Conservation (phyloP, 2,888 invertebrate genomes). For the Luffia ferchaultella region DNA sequence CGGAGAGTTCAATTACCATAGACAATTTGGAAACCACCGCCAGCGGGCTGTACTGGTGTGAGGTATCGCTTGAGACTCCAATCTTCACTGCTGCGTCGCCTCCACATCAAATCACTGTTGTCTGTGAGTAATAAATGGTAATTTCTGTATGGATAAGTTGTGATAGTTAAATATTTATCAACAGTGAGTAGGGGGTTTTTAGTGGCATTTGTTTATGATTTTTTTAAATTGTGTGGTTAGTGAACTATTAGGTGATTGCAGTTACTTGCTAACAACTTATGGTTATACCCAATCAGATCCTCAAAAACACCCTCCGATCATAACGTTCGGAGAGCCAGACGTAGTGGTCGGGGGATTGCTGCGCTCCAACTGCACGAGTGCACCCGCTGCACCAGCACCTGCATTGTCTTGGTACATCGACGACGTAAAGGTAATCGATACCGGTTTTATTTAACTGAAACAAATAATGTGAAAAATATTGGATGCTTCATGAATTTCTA, state of each 20-base stretch:
- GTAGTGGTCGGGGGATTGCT: constrained; percentile 75
- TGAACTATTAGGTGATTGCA: too few species aligned
- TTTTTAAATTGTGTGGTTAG: too few species aligned
- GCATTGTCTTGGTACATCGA: constrained; percentile 81
- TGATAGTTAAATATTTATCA: too few species aligned
- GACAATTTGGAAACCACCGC: constrained; percentile 81
- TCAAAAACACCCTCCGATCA: constrained; percentile 73
- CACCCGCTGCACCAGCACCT: constrained; percentile 76
- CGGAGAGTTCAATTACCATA: constrained; percentile 68
- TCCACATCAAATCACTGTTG: constrained; percentile 79
- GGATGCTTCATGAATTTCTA: too few species aligned
- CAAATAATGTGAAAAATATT: too few species aligned
- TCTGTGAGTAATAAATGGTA: constrained; percentile 69
- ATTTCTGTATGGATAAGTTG: too few species aligned
- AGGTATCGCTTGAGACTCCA: constrained; percentile 83
- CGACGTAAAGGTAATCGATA: constrained; percentile 73
- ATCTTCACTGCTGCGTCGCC: constrained; percentile 84
- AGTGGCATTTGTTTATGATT: too few species aligned
- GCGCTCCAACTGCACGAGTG: constrained; percentile 79
- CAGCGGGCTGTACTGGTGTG: constrained; percentile 81
- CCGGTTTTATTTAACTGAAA: too few species aligned
- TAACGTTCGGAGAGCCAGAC: constrained; percentile 75
- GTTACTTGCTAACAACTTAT: too few species aligned
- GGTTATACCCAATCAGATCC: too few species aligned
- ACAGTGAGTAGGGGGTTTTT: too few species aligned